These are phyloP conservation scores for Atractosteus spatula DNA, from an alignment of 2,113 vertebrate genomes.

Conservation along the genomic window DNA sequence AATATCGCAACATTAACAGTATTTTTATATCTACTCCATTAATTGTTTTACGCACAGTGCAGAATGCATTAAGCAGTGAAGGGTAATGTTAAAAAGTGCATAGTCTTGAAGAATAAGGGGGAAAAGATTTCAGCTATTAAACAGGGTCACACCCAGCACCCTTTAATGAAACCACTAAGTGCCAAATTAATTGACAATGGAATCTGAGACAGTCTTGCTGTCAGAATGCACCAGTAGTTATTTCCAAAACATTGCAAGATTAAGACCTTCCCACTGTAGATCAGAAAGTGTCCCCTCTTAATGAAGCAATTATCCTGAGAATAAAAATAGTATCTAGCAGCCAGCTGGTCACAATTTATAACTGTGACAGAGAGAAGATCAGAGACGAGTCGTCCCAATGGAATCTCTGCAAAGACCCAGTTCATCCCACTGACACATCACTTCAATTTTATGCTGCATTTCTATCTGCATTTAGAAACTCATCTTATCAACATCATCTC, in stretches of 20 bases:
- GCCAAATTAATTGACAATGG: slow-evolving; percentile 18
- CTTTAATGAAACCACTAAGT: not conserved
- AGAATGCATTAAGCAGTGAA: too few relatives aligned
- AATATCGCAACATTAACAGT: too few relatives aligned
- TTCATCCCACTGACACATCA: not conserved
- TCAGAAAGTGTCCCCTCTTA: slow-evolving; percentile 16
- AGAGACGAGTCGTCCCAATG: not conserved
- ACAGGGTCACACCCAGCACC: not conserved
- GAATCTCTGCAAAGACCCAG: not conserved
- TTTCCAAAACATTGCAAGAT: not conserved
- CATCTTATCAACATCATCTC: too few relatives aligned
- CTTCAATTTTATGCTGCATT: not conserved
- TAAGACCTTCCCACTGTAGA: slow-evolving; percentile 11
- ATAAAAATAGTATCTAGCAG: slow-evolving; percentile 20
- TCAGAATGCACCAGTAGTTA: not conserved
- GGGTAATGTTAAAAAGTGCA: too few relatives aligned
- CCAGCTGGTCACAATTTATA: slow-evolving; percentile 29
- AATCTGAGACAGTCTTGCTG: slow-evolving; percentile 4
- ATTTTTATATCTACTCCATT: too few relatives aligned
- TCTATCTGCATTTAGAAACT: too few relatives aligned
- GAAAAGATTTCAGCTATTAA: too few relatives aligned
- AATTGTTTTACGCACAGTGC: too few relatives aligned
- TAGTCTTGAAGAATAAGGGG: too few relatives aligned
- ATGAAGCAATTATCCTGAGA: slow-evolving; percentile 26
- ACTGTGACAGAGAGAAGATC: slow-evolving; percentile 11